Evolutionary conservation across 2,888 invertebrate genomes (phyloP), one percentile per base, ranked within the genome.

Genomic region (Patella caerulea): DNA sequence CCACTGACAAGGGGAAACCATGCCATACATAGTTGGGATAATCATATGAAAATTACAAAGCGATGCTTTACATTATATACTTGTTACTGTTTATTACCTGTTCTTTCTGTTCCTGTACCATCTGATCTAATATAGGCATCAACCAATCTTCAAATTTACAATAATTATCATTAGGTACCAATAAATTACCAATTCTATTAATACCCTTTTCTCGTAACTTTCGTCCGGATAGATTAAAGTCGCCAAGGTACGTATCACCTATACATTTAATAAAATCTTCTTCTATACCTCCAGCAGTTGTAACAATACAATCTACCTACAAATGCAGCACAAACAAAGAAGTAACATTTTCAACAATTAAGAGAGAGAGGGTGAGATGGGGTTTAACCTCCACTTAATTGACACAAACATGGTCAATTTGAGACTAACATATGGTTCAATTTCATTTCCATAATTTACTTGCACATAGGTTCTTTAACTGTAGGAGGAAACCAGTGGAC

Each of bases 201-300:
- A 98, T 95, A 7, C 97, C 99, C 75, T 95, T 94, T 17, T 96
- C 95, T 75, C 98, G 93, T 24, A 98, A 93, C 59, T 88, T 87
- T 55, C 86, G 94, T 0, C 98, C 98, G 84, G 94, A 94, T 76
- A 98, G 93, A 88, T 95, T 93, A 90, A 98, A 99, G 88, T 97
- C 96, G 0, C 99, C 99, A 74, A 99, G 91, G 87, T 94, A 98
- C 0, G 98, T 99, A 0, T 98, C 96, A 2, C 97, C 97, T 76
- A 99, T 93, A 91, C 99, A 99, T 93, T 99, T 99, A 71, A 99
- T 99, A 72, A 99, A 94, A 93, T 99, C 99, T 92, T 99, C 99
- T 92, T 99, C 99, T 0, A 99, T 94, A 0, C 99, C 99, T 1
- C 99, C 99, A 0, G 99, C 99, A 15, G 98, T 97, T 0, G 99